These are phyloP conservation scores for Lycocorax pyrrhopterus DNA, from an alignment of 2,113 vertebrate genomes.

Conservation along the genomic window DNA sequence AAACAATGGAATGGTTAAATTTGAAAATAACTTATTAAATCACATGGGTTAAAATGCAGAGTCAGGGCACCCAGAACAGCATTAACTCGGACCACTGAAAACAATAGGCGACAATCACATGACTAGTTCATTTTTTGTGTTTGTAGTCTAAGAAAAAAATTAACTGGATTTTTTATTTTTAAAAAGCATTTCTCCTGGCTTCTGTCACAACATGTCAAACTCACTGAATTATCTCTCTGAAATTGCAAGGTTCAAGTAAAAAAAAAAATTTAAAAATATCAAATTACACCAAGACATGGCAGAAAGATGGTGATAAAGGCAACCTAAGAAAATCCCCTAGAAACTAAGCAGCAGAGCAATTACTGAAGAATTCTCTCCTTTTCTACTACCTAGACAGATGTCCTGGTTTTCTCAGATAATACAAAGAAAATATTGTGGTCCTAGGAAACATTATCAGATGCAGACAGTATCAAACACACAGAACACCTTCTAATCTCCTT, in stretches of 20 bases:
- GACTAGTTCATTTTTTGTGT: background rate
- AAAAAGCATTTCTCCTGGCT: background rate
- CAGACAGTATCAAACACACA: slow-evolving; percentile 2
- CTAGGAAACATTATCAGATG: slow-evolving; percentile 30
- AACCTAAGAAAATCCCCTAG: background rate
- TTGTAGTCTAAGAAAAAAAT: background rate
- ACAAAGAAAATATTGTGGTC: background rate
- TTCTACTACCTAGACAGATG: background rate
- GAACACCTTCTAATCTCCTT: background rate
- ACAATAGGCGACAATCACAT: background rate
- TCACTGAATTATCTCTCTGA: background rate
- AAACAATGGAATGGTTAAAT: background rate
- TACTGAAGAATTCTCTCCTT: background rate
- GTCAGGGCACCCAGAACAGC: background rate
- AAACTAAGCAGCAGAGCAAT: background rate
- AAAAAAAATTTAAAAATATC: background rate
- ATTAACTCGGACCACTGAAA: background rate
- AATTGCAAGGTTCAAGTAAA: background rate
- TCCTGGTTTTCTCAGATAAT: background rate
- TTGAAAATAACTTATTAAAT: background rate
- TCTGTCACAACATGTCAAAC: background rate
- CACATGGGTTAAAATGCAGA: background rate
- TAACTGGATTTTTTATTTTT: background rate
- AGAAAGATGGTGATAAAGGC: background rate
- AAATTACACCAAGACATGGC: background rate